Percentiles rank a stretch among this genome's conserved stretches.
These are phyloP conservation scores for Peucedramus taeniatus DNA, from an alignment of 2,113 vertebrate genomes.

Conservation along the genomic window DNA sequence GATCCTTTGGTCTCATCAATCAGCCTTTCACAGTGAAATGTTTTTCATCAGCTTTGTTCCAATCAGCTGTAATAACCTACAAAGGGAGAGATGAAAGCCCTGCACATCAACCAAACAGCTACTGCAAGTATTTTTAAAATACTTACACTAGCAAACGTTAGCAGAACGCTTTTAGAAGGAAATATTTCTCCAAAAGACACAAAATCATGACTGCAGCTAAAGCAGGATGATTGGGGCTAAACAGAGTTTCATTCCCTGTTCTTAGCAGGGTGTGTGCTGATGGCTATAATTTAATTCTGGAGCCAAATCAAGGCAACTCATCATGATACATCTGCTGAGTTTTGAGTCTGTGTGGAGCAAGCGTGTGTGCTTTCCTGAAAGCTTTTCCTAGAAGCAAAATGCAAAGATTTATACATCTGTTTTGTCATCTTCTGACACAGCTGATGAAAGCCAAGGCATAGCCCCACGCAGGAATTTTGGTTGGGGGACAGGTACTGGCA, in stretches of 20 bases:
- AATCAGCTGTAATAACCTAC: neutral
- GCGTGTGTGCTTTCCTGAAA: constrained; percentile 11
- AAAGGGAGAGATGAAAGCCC: neutral
- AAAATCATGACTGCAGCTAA: neutral
- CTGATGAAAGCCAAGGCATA: constrained; percentile 5
- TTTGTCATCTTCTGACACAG: neutral
- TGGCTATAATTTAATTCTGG: constrained; percentile 54
- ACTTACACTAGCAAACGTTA: neutral
- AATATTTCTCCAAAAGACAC: neutral
- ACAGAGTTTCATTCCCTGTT: neutral
- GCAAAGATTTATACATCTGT: neutral
- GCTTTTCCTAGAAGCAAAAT: constrained; percentile 49
- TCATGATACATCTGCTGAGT: constrained; percentile 36
- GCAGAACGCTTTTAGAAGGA: neutral
- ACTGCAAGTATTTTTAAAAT: neutral
- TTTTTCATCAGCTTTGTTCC: neutral
- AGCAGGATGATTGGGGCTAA: neutral
- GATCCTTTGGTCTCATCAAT: neutral
- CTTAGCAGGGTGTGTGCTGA: constrained; percentile 19
- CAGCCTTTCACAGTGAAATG: neutral
- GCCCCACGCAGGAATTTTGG: neutral
- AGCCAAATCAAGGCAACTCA: constrained; percentile 29
- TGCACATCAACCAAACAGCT: neutral
- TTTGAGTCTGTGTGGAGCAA: neutral
- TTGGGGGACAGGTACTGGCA: neutral